Evolutionary conservation across 2,888 invertebrate species (phyloP), one percentile per base, ranked within the genome.

Genomic region (Nezara viridula): DNA sequence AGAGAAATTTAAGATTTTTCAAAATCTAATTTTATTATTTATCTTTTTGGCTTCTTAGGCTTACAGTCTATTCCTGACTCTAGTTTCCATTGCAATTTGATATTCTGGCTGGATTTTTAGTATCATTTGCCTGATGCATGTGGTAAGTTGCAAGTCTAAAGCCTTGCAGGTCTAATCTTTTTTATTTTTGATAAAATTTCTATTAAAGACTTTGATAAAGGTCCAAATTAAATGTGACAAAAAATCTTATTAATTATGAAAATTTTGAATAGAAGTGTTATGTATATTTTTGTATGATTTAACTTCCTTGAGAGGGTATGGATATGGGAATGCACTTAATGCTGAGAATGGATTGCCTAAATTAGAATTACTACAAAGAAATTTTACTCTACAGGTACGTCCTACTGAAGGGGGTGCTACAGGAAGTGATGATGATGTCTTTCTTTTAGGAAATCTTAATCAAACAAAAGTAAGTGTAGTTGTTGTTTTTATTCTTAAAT

Each of bases 371-470:
- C 5, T 21, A 66, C 5, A 73, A 21, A 12, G 19, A 16, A 86
- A 52, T 52, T 47, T 52, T 87, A 37, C 44, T 60, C n/a, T 87
- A 21, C 24, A 88, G 88, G 50, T 85, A 21, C 55, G 52, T 32
- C 49, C 86, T 6, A 90, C 89, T 52, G 90, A 90, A n/a, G 85
- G 81, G 47, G 90, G 86, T 12, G 90, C 90, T n/a, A 88, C 88
- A 24, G 91, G 90, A 27, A 90, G 90, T 55, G 91, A 90, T 37
- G 91, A 91, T 89, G 90, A 90, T 73, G 90, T 91, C 19, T 89
- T 90, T 60, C 89, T 91, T 2, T 88, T 91, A 24, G 88, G 89
- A 49, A 60, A 90, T 49, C 88, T 85, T 44, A 50, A 47, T 37
- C 88, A 88, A 52, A 47, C 77, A 19, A 88, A 88, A 50, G 88